Evolutionary conservation across 2,797 vertebrate genomes (phyloP).

Genomic region (Botia kubotai): DNA sequence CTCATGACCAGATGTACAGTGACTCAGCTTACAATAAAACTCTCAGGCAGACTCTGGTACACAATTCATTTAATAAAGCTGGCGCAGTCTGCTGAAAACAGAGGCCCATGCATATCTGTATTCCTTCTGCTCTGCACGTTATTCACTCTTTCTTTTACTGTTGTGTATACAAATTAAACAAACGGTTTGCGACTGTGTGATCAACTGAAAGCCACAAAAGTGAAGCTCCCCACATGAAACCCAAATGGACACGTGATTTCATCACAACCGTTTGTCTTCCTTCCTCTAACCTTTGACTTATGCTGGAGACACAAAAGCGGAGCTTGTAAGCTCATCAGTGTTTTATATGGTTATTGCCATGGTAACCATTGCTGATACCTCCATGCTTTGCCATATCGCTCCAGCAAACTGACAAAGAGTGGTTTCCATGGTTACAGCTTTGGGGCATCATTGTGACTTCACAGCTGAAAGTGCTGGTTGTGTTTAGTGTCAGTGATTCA

Average conservation of each 20-base stretch:
- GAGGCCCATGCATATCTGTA: slow-evolving; percentile 40
- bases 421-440: slow-evolving; percentile 66
- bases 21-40: slow-evolving; percentile 20
- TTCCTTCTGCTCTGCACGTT: neutral
- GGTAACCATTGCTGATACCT: slow-evolving; percentile 52
- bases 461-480: slow-evolving; percentile 40
- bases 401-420: slow-evolving; percentile 55
- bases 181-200: neutral
- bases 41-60: slow-evolving; percentile 37
- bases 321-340: slow-evolving; percentile 30
- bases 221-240: neutral
- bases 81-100: slow-evolving; percentile 13
- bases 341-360: slow-evolving; percentile 56
- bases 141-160: neutral
- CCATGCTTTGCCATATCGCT: slow-evolving; percentile 46
- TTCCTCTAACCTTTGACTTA: slow-evolving; percentile 36
- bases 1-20: slow-evolving; percentile 1
- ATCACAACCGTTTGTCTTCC: neutral
- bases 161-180: neutral
- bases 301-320: slow-evolving; percentile 5
- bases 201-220: neutral
- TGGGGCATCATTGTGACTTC: slow-evolving; percentile 46
- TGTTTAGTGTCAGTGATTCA: slow-evolving; percentile 34
- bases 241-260: neutral
- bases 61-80: slow-evolving; percentile 46